These are phyloP conservation scores for Python bivittatus DNA, from an alignment of 2,113 vertebrate genomes.

Conservation along the genomic window DNA sequence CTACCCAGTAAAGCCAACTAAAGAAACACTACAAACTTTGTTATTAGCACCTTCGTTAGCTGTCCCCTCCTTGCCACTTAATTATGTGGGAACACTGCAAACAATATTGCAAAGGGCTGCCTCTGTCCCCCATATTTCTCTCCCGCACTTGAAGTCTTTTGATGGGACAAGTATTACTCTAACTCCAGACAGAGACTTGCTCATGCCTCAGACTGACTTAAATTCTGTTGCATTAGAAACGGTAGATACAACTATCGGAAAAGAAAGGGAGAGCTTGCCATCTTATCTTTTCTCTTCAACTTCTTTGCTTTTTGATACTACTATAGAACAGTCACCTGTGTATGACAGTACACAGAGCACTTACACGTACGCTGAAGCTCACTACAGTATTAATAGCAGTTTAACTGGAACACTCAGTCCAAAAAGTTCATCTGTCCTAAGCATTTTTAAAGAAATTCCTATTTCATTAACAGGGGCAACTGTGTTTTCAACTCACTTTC, in stretches of 20 bases:
- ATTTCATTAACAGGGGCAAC: conserved; percentile 7
- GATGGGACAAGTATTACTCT: conserved; percentile 39
- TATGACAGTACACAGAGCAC: background rate
- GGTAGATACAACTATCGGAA: background rate
- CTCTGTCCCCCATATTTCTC: background rate
- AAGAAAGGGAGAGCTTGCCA: conserved; percentile 6
- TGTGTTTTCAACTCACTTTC: conserved; percentile 47
- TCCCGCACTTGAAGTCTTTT: conserved; percentile 29
- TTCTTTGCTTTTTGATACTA: background rate
- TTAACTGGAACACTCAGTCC: conserved; percentile 13
- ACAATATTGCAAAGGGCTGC: background rate
- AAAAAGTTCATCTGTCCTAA: background rate
- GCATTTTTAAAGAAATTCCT: accelerated
- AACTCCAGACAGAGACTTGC: conserved; percentile 53
- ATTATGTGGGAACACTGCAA: conserved; percentile 46
- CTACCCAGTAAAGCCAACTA: conserved; percentile 47
- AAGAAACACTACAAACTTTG: conserved; percentile 36
- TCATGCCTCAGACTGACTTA: conserved; percentile 52
- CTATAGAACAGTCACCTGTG: background rate
- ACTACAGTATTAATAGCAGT: background rate
- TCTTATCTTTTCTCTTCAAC: background rate
- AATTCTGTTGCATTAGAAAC: conserved; percentile 47
- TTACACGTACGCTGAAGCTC: background rate
- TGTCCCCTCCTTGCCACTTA: conserved; percentile 23
- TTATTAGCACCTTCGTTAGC: conserved; percentile 58